Evolutionary conservation across 1,140 invertebrate species (phyloP).

Genomic region (Platorchestia sp.): DNA sequence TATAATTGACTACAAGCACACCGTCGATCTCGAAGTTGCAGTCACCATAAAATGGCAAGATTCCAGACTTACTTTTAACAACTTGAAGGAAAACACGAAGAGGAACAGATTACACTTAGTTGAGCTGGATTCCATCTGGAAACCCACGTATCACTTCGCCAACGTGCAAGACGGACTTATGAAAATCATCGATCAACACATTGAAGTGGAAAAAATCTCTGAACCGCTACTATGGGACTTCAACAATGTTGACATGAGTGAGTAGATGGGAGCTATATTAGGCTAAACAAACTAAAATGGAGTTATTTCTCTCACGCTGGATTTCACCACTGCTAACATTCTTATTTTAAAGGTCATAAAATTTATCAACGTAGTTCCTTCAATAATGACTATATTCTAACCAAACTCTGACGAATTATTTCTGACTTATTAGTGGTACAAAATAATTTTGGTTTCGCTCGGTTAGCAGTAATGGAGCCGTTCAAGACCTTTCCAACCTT

Average conservation of each 20-base stretch:
- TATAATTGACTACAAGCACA: constrained; percentile 59
- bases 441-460: too few relatives aligned
- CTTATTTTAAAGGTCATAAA: neutral
- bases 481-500: neutral
- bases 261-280: neutral
- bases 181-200: constrained; percentile 56
- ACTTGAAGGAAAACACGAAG: constrained; percentile 60
- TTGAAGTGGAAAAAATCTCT: constrained; percentile 47
- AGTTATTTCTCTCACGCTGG: neutral
- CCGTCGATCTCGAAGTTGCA: constrained; percentile 62
- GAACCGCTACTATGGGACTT: constrained; percentile 55
- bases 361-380: neutral
- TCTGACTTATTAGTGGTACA: neutral
- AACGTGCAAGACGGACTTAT: constrained; percentile 65
- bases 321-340: neutral
- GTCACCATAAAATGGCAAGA: constrained; percentile 60
- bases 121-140: constrained; percentile 58
- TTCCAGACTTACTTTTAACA: constrained; percentile 59
- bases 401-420: neutral
- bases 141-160: constrained; percentile 57
- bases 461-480: neutral
- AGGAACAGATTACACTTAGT: constrained; percentile 58
- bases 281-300: neutral
- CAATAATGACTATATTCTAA: too few relatives aligned
- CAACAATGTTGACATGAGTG: constrained; percentile 64